A percentile compares a stretch with the other conserved stretches of the same genome.
These are phyloP conservation scores for Tetranychus truncatus DNA, from an alignment of 2,888 invertebrate species.

Conservation along the genomic window DNA sequence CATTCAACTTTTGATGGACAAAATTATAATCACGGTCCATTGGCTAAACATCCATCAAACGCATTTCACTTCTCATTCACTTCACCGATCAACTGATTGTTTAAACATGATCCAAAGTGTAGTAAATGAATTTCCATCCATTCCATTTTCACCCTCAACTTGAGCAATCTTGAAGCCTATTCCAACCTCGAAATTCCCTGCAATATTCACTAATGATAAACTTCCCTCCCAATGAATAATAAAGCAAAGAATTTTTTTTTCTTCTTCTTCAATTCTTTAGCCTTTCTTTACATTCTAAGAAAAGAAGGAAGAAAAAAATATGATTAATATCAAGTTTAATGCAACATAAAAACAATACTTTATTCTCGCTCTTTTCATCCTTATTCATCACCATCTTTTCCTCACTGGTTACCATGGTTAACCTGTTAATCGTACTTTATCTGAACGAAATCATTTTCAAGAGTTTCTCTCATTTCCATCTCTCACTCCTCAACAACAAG, in stretches of 20 bases:
- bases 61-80: not conserved
- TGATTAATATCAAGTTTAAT: not conserved
- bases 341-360: not conserved
- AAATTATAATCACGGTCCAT: not conserved
- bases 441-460: not conserved
- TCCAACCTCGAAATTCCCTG: not conserved
- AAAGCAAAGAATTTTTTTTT: too few relatives aligned
- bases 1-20: not conserved
- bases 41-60: not conserved
- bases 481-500: not conserved
- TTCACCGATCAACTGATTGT: not conserved
- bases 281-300: not conserved
- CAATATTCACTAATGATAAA: too few relatives aligned
- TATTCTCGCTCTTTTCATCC: not conserved
- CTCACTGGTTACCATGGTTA: not conserved
- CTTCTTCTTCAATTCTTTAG: too few relatives aligned
- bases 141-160: not conserved
- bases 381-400: not conserved
- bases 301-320: not conserved
- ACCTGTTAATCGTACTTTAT: not conserved
- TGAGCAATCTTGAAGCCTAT: too few relatives aligned
- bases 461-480: too few relatives aligned
- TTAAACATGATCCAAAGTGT: not conserved
- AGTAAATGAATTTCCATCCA: not conserved
- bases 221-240: too few relatives aligned